A percentile compares a stretch with the other conserved stretches of the same genome.
Evolutionary conservation across 2,888 invertebrate species (phyloP).

Genomic region (Cancer borealis): DNA sequence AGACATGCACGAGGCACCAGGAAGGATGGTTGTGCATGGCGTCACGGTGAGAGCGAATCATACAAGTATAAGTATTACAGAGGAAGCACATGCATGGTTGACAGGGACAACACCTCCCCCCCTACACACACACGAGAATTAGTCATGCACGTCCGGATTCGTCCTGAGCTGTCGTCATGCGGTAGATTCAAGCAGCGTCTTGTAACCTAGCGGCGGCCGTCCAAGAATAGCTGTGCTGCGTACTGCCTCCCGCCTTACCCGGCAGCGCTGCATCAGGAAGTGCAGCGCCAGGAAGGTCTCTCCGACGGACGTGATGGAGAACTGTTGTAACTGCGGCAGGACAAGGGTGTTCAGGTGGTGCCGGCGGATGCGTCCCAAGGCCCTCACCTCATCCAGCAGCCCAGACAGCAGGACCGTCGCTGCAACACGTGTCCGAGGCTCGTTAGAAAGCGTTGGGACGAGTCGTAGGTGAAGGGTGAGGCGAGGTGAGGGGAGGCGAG

Average conservation of each 20-base stretch:
- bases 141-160: neutral
- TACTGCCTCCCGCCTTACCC: constrained; percentile 52
- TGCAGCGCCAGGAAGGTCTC: constrained; percentile 54
- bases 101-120: neutral
- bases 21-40: too few relatives aligned
- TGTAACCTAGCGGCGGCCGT: neutral
- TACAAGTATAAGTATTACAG: neutral
- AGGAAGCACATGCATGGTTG: neutral
- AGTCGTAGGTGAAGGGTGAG: neutral
- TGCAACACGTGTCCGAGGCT: constrained; percentile 10
- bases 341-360: constrained; percentile 59
- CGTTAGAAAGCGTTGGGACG: neutral
- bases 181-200: neutral
- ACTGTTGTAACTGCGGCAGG: constrained; percentile 39
- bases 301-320: constrained; percentile 42
- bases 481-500: neutral
- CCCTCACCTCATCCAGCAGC: constrained; percentile 30
- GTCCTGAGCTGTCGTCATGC: neutral
- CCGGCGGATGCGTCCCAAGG: neutral
- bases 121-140: neutral
- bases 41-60: too few relatives aligned
- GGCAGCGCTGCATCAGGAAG: constrained; percentile 47
- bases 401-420: neutral
- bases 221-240: neutral
- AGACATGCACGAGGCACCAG: too few relatives aligned